These are phyloP conservation scores for Pseudochirops cupreus DNA, from an alignment of 2,797 vertebrate genomes.

Conservation along the genomic window DNA sequence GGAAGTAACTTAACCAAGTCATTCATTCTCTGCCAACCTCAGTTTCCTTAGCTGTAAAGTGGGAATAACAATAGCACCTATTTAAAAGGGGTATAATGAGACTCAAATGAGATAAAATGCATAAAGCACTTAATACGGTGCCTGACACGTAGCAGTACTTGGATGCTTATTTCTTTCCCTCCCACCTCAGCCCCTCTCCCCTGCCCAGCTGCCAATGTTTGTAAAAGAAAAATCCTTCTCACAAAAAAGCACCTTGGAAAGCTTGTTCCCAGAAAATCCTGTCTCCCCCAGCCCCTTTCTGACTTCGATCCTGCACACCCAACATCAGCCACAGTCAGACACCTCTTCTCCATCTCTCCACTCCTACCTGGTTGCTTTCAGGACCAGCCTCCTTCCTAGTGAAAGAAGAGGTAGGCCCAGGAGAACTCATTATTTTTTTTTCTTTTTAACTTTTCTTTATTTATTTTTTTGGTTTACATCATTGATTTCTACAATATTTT, in stretches of 20 bases:
- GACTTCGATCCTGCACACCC: background rate
- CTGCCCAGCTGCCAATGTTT: background rate
- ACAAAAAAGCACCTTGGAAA: background rate
- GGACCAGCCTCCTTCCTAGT: background rate
- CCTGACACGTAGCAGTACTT: background rate
- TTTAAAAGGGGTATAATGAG: background rate
- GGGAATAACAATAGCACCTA: background rate
- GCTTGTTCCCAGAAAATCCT: background rate
- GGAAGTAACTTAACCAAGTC: background rate
- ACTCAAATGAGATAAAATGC: background rate
- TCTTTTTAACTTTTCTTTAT: no score
- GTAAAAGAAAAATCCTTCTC: background rate
- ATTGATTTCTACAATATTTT: no score
- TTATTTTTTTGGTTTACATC: background rate
- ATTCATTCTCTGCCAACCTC: background rate
- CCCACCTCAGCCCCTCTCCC: accelerated
- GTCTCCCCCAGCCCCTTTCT: no score
- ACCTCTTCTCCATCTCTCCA: no score
- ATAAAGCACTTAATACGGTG: background rate
- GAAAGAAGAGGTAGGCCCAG: background rate
- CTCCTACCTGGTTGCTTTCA: no score
- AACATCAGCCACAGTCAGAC: background rate
- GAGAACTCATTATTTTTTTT: no score
- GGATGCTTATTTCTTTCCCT: background rate
- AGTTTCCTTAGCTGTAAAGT: background rate